Conservation (phyloP, 2,888 invertebrate species). For the Reticulitermes lucifugus region DNA sequence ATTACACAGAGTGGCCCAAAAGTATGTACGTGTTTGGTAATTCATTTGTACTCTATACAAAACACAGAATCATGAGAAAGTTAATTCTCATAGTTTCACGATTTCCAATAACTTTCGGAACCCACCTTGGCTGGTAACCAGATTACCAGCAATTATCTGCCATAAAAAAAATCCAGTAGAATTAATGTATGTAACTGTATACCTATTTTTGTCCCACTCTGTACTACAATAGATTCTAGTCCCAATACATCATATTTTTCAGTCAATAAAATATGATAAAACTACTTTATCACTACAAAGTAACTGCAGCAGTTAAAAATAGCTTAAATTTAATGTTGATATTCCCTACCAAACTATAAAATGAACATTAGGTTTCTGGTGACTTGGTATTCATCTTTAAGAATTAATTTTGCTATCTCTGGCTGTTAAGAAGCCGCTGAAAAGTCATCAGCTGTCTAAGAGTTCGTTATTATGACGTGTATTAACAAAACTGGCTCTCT, state of each 20-base stretch:
- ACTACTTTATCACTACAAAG: neutral
- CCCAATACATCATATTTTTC: slow-evolving; percentile 30
- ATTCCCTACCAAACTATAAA: slow-evolving; percentile 5
- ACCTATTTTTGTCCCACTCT: too few relatives aligned
- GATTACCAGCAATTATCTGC: too few relatives aligned
- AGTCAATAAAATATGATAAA: neutral
- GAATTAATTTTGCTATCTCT: neutral
- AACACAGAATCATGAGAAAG: too few relatives aligned
- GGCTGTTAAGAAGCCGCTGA: neutral
- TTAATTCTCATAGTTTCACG: too few relatives aligned
- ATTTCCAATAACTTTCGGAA: too few relatives aligned
- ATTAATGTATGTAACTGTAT: too few relatives aligned
- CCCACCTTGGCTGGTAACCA: too few relatives aligned
- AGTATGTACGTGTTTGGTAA: too few relatives aligned
- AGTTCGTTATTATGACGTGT: neutral
- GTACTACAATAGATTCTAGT: slow-evolving; percentile 29
- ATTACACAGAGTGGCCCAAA: neutral
- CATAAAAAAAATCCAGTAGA: too few relatives aligned
- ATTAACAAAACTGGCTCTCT: slow-evolving; percentile 5
- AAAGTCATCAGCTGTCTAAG: neutral
- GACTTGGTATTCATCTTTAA: neutral
- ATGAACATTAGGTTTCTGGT: slow-evolving; percentile 16
- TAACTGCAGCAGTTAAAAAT: neutral
- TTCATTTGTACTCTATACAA: too few relatives aligned
- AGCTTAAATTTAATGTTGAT: slow-evolving; percentile 15